phyloP scores from a whole-genome alignment of 2,888 invertebrate genomes.

The Alloplasta piceator region DNA sequence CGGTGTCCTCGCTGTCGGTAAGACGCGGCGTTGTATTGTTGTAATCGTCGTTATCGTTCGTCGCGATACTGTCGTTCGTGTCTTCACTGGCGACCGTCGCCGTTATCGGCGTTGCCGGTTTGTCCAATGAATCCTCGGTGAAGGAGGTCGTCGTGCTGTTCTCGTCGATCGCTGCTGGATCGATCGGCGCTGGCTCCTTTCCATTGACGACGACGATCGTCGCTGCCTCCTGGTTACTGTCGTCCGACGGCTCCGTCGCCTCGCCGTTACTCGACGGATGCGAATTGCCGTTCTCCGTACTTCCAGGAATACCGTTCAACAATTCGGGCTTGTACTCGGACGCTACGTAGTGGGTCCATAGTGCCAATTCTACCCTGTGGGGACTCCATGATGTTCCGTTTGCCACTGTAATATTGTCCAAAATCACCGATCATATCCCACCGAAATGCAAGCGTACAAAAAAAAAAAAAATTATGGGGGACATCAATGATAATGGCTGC shows the following conservation, averaged over 20 bases:
- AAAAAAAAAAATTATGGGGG: too few species aligned
- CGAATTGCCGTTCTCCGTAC: slow-evolving; percentile 84
- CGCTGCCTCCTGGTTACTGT: slow-evolving; percentile 89
- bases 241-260: slow-evolving; percentile 86
- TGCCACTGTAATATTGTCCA: slow-evolving; percentile 77
- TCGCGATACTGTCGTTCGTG: slow-evolving; percentile 85
- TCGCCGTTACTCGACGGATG: slow-evolving; percentile 82
- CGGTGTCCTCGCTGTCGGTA: slow-evolving; percentile 81
- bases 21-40: slow-evolving; percentile 79
- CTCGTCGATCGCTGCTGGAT: slow-evolving; percentile 86
- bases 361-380: slow-evolving; percentile 92
- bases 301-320: slow-evolving; percentile 88
- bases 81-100: slow-evolving; percentile 84
- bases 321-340: slow-evolving; percentile 93
- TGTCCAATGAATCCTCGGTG: slow-evolving; percentile 90
- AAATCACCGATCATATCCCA: too few species aligned
- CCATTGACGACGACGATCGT: slow-evolving; percentile 85
- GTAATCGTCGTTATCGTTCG: slow-evolving; percentile 83
- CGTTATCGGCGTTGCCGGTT: slow-evolving; percentile 86
- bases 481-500: too few species aligned
- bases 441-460: too few species aligned
- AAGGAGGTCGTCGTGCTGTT: slow-evolving; percentile 91
- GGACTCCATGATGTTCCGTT: slow-evolving; percentile 85
- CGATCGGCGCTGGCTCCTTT: slow-evolving; percentile 83
- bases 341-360: slow-evolving; percentile 97